These are phyloP conservation scores for Drosophila elegans DNA, from an alignment of 1,140 invertebrate species.

Conservation along the genomic window DNA sequence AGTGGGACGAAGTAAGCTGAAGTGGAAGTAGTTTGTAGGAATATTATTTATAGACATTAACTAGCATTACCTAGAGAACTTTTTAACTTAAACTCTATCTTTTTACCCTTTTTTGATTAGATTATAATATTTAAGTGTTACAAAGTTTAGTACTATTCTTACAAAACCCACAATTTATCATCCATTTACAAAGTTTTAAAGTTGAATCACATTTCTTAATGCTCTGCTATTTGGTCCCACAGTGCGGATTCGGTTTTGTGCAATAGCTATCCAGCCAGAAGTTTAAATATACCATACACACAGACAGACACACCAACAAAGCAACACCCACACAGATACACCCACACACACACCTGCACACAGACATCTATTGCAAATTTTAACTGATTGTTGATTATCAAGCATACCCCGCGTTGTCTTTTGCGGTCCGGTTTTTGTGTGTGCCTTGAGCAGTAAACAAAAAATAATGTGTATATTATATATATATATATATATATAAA, in stretches of 20 bases:
- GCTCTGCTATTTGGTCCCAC: background rate
- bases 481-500: conserved; percentile 25
- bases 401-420: conserved; percentile 58
- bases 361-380: conserved; percentile 12
- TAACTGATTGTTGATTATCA: conserved; percentile 40
- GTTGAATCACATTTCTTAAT: no score
- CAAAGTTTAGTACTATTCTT: background rate
- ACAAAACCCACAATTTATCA: background rate
- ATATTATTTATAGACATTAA: background rate
- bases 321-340: conserved; percentile 6
- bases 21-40: background rate
- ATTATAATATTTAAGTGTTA: background rate
- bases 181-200: background rate
- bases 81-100: background rate
- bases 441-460: conserved; percentile 57
- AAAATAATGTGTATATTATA: conserved; percentile 25
- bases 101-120: background rate
- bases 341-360: background rate
- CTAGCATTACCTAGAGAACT: background rate
- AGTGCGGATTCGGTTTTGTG: conserved; percentile 27
- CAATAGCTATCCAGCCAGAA: conserved; percentile 4
- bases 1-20: background rate
- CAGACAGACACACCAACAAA: background rate
- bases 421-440: conserved; percentile 45
- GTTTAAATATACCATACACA: background rate